Base-by-base conservation (phyloP, 2,888 invertebrate genomes). In the Agelastica alni region DNA sequence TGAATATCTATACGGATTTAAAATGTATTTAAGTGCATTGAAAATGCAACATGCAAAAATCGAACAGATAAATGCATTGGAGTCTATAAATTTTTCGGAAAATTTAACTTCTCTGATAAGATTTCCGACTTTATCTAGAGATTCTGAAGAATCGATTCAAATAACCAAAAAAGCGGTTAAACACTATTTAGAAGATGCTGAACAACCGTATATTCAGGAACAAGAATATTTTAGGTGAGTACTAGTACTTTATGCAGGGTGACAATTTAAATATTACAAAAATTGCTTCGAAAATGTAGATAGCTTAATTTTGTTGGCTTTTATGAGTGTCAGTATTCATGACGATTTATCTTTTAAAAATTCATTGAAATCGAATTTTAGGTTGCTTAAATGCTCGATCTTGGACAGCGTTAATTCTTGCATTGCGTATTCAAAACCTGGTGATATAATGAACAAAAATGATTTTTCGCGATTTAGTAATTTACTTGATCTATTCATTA, bases 331-430 rank as follows among this genome's bases (percentile, higher is more conserved):
- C n/a, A n/a, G n/a, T n/a, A n/a, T n/a, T n/a, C n/a, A n/a, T n/a
- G n/a, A 12, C 5, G 37, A 14, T 5, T 12, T 16, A 10, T 5
- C 17, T 7, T 16, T 17, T 5, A 10, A 9, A 14, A 39, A 37
- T n/a, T 39, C 2, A 18, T n/a, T n/a, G n/a, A n/a, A n/a, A n/a
- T n/a, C n/a, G n/a, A n/a, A 31, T 64, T 62, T 54, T 60, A 86
- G 86, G 48, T 75, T 90, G 47, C 73, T 88, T 0, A 87, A 89
- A 72, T 85, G 86, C 68, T 86, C 86, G 51, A 76, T 93, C 4
- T 75, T 81, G 14, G 90, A 90, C 65, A 71, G 89, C 3, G 82
- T 82, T 53, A 89, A 90, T 78, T 77, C 83, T 22, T 82, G 86
- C 46, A 75, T 79, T 0, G 79, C 86, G 0, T 75, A 80, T 9